phyloP scores from a whole-genome alignment of 2,888 invertebrate species.

The Metacarcinus magister region DNA sequence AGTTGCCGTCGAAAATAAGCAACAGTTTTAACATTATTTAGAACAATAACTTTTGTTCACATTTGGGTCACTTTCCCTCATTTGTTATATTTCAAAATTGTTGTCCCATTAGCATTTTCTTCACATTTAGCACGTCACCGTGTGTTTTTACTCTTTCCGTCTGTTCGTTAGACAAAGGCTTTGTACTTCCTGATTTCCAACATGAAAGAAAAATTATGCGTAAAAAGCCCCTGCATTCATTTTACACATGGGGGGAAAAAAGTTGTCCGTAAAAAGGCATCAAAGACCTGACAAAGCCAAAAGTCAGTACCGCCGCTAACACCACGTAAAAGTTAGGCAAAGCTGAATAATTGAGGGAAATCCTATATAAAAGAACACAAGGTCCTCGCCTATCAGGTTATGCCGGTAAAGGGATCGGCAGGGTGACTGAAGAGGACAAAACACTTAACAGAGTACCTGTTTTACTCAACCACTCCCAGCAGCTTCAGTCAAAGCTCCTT shows the following conservation, averaged over 20 bases:
- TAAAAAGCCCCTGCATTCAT: background rate
- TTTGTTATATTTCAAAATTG: background rate
- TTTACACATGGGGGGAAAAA: slow-evolving; percentile 19
- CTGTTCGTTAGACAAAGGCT: slow-evolving; percentile 1
- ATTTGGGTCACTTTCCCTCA: background rate
- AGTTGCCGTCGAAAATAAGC: background rate
- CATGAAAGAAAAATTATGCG: slow-evolving; percentile 12
- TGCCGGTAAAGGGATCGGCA: background rate
- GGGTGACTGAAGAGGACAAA: background rate
- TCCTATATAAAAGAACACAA: background rate
- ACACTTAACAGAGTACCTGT: background rate
- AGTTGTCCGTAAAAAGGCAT: background rate
- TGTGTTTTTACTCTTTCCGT: background rate
- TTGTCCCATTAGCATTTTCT: background rate
- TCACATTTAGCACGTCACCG: background rate
- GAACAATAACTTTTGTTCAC: background rate
- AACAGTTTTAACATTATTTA: background rate
- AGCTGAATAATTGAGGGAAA: slow-evolving; percentile 46
- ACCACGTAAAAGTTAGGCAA: slow-evolving; percentile 12
- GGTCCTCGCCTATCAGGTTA: background rate
- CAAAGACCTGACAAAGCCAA: slow-evolving; percentile 37
- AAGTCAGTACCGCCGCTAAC: slow-evolving; percentile 6
- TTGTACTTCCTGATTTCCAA: background rate
- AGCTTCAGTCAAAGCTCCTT: no score
- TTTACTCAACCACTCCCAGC: background rate